These are phyloP conservation scores for Zaprionus camerounensis DNA, from an alignment of 1,140 invertebrate species.

Conservation along the genomic window DNA sequence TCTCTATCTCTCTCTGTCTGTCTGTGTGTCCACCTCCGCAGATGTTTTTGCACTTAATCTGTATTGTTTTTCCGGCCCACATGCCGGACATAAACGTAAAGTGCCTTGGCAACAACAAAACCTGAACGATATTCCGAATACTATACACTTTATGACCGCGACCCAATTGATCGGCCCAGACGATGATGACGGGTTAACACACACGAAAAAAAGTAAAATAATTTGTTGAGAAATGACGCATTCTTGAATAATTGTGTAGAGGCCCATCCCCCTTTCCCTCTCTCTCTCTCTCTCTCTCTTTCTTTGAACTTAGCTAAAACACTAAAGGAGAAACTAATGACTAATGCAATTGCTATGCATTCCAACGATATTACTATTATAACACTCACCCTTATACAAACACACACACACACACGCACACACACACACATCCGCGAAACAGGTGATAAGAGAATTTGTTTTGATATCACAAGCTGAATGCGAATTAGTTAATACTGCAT, in stretches of 20 bases:
- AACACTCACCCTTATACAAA: not conserved
- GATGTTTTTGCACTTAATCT: slow-evolving; percentile 68
- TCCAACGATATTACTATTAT: slow-evolving; percentile 6
- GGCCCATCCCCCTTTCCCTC: not conserved
- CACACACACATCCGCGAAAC: not conserved
- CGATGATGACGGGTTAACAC: not conserved
- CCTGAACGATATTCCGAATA: slow-evolving; percentile 10
- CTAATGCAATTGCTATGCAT: slow-evolving; percentile 36
- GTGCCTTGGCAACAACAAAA: slow-evolving; percentile 49
- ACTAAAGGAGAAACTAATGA: slow-evolving; percentile 18
- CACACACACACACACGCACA: not conserved
- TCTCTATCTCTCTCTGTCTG: not conserved
- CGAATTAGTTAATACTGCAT: slow-evolving; percentile 27
- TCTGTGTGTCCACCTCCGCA: slow-evolving; percentile 43
- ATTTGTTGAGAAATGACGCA: slow-evolving; percentile 11
- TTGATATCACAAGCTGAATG: slow-evolving; percentile 22
- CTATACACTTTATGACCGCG: not conserved
- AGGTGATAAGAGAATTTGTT: slow-evolving; percentile 32
- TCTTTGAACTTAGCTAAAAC: slow-evolving; percentile 12
- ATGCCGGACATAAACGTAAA: slow-evolving; percentile 64
- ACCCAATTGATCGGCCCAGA: slow-evolving; percentile 24
- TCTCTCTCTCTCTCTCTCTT: not conserved
- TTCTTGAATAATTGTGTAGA: slow-evolving; percentile 26
- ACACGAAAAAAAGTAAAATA: not conserved
- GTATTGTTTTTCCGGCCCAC: slow-evolving; percentile 61